A percentile compares a stretch with the other conserved stretches of the same genome.
phyloP scores from a whole-genome alignment of 2,888 invertebrate species.

The Cetonia aurata region DNA sequence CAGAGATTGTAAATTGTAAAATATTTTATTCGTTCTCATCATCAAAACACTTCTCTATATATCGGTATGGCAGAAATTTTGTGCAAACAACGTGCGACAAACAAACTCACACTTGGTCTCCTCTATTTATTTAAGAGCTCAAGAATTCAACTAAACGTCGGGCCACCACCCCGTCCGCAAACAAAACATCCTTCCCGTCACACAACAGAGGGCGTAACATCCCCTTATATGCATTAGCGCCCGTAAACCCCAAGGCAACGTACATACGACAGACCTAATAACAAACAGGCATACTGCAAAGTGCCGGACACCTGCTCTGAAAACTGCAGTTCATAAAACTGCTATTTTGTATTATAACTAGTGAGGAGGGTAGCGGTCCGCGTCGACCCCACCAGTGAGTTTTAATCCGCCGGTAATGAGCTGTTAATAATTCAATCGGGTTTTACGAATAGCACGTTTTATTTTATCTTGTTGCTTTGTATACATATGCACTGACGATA shows the following conservation, averaged over 20 bases:
- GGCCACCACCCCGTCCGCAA: neutral
- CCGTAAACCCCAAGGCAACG: neutral
- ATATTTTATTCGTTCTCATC: neutral
- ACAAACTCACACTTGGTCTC: neutral
- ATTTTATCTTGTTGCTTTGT: neutral
- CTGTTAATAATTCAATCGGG: conserved; percentile 32
- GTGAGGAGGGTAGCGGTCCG: neutral
- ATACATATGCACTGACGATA: neutral
- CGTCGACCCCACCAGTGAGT: neutral
- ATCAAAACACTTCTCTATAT: neutral
- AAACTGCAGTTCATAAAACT: conserved; percentile 18
- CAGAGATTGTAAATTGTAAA: neutral
- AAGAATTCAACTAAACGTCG: neutral
- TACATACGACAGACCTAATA: neutral
- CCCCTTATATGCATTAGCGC: neutral
- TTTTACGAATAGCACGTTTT: neutral
- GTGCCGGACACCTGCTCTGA: conserved; percentile 20
- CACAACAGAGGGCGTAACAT: neutral
- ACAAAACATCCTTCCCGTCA: neutral
- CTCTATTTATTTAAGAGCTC: neutral
- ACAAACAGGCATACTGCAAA: conserved; percentile 22
- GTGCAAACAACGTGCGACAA: neutral
- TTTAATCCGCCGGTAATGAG: conserved; percentile 33
- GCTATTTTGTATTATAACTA: conserved; percentile 8
- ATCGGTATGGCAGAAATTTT: neutral